phyloP scores from a whole-genome alignment of 92 coral and sea anemone species.

The Meandrina meandrites region DNA sequence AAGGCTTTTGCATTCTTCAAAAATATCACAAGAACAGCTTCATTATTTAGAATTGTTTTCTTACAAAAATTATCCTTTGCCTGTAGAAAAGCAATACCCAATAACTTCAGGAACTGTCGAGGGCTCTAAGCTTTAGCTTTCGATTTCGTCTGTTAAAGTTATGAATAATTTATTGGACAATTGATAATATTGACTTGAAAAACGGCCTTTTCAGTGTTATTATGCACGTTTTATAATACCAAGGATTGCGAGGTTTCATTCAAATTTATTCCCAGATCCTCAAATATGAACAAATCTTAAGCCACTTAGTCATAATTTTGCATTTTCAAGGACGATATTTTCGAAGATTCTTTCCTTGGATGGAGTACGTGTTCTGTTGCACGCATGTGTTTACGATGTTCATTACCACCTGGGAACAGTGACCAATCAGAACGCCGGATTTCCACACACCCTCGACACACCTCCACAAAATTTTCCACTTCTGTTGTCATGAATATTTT shows the following conservation, averaged over 20 bases:
- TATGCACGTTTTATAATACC: not conserved
- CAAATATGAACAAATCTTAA: not conserved
- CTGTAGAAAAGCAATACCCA: not conserved
- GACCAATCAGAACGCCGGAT: slow-evolving; percentile 22
- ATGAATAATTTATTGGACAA: not conserved
- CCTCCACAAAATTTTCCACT: slow-evolving; percentile 15
- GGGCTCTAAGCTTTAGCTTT: not conserved
- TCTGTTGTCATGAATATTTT: not conserved
- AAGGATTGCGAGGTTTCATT: not conserved
- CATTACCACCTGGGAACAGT: slow-evolving; percentile 19
- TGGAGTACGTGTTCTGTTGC: slow-evolving; percentile 12
- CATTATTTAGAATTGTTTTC: not conserved
- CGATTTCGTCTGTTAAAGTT: not conserved
- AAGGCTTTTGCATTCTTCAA: not conserved
- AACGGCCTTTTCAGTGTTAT: not conserved
- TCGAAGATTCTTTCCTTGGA: not conserved
- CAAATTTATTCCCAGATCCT: not conserved
- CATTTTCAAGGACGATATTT: not conserved
- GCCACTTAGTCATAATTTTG: not conserved
- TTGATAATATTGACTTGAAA: not conserved
- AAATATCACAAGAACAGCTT: not conserved
- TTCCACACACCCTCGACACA: slow-evolving; percentile 31
- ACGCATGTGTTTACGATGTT: not conserved
- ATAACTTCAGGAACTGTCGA: not conserved
- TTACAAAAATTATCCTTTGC: not conserved